These are phyloP conservation scores for Athrips mouffetella DNA, from an alignment of 2,888 invertebrate species.

Conservation along the genomic window DNA sequence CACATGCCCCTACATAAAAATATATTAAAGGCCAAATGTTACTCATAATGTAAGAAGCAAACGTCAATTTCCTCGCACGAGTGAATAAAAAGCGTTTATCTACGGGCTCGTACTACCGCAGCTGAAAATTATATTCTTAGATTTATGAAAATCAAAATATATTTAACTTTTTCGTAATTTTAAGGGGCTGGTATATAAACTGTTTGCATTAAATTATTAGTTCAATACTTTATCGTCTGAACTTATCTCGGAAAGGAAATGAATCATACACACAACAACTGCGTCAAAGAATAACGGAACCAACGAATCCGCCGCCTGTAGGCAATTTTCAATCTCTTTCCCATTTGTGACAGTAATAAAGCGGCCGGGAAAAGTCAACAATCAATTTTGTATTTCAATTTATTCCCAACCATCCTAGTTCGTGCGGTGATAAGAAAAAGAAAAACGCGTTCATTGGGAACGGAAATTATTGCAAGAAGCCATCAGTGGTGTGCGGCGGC, in stretches of 20 bases:
- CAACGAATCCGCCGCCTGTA: conserved; percentile 57
- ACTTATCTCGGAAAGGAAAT: conserved; percentile 25
- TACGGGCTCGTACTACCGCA: no score
- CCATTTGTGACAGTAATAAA: conserved; percentile 78
- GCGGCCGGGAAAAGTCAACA: conserved; percentile 76
- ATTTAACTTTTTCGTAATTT: no score
- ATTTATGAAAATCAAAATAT: no score
- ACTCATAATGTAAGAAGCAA: no score
- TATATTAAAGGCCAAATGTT: no score
- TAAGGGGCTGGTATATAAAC: neutral
- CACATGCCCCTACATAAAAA: no score
- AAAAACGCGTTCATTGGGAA: conserved; percentile 75
- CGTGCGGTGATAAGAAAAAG: conserved; percentile 76
- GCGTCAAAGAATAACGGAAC: conserved; percentile 48
- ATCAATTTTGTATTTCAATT: conserved; percentile 80
- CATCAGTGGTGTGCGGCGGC: conserved; percentile 70
- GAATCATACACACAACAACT: conserved; percentile 35
- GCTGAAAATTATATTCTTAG: no score
- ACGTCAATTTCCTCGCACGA: no score
- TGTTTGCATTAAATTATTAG: conserved; percentile 7
- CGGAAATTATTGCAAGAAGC: conserved; percentile 79
- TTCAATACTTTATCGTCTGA: conserved; percentile 5
- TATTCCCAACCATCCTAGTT: conserved; percentile 77
- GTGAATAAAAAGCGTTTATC: no score
- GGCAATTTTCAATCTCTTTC: conserved; percentile 75